Conservation (phyloP, 1,140 invertebrate genomes). For the Drosophila tani region DNA sequence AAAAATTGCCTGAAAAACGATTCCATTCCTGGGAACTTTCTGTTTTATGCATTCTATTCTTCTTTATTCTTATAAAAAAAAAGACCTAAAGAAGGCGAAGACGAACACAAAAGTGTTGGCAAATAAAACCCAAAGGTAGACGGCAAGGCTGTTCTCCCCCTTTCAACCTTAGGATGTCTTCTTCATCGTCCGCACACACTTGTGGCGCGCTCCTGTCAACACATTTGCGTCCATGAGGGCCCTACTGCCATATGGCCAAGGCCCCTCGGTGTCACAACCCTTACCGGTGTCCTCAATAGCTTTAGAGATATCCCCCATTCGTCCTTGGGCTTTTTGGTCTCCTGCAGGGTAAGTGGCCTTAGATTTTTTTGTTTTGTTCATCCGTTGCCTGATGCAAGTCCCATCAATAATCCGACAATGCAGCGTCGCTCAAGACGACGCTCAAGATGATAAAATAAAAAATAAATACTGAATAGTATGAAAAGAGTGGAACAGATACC, state of each 20-base stretch:
- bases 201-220: constrained; percentile 40
- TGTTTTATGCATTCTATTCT: neutral
- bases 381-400: no score
- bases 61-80: no score
- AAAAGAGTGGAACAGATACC: neutral
- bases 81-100: no score
- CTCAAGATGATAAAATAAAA: constrained; percentile 8
- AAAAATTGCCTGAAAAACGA: neutral
- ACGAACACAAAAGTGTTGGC: no score
- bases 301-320: neutral
- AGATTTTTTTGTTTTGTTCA: no score
- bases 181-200: constrained; percentile 29
- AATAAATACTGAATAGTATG: neutral
- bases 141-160: no score
- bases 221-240: constrained; percentile 34
- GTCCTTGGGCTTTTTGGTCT: no score
- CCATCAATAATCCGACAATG: constrained; percentile 14
- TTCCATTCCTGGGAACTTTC: neutral
- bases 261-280: neutral
- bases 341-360: no score
- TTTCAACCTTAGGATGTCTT: neutral
- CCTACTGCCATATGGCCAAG: constrained; percentile 15
- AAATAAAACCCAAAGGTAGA: no score
- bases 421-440: constrained; percentile 6
- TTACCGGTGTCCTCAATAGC: constrained; percentile 16